A percentile compares a stretch with the other conserved stretches of the same genome.
Evolutionary conservation across 2,797 vertebrate genomes (phyloP).

Genomic region (Malacoctenus gilli): DNA sequence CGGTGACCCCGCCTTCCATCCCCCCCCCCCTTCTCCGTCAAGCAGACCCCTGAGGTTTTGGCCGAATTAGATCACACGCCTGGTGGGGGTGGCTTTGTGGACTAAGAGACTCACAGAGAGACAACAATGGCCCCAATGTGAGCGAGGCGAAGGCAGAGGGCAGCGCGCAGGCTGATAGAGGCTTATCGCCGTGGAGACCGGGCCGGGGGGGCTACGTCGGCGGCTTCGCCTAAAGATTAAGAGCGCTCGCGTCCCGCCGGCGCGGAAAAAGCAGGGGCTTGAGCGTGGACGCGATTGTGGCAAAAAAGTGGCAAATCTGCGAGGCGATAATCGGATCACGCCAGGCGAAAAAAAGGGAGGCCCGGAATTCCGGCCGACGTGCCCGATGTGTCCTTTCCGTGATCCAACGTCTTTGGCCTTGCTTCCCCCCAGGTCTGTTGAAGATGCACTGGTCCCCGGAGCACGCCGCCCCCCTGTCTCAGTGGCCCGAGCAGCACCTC

Average conservation of each 20-base stretch:
- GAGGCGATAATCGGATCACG: conserved; percentile 31
- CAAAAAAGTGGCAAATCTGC: conserved; percentile 28
- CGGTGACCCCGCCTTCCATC: conserved; percentile 28
- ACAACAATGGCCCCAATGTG: conserved; percentile 77
- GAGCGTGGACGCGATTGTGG: conserved; percentile 46
- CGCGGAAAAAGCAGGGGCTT: too few relatives aligned
- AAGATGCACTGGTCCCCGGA: conserved; percentile 99
- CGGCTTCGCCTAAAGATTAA: conserved; percentile 67
- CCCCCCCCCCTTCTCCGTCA: conserved; percentile 33
- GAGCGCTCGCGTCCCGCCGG: conserved; percentile 46
- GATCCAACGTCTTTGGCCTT: conserved; percentile 22
- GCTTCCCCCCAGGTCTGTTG: conserved; percentile 83
- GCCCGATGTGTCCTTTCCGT: too few relatives aligned
- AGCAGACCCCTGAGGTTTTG: conserved; percentile 71
- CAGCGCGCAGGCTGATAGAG: conserved; percentile 61
- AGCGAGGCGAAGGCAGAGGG: conserved; percentile 64
- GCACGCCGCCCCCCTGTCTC: conserved; percentile 92
- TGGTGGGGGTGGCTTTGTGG: conserved; percentile 75
- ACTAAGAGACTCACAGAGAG: conserved; percentile 66
- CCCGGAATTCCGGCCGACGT: too few relatives aligned
- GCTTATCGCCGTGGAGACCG: conserved; percentile 77
- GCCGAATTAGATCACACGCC: conserved; percentile 79
- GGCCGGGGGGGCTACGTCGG: conserved; percentile 68
- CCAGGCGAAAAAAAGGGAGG: neutral
- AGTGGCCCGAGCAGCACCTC: conserved; percentile 98